Conservation (phyloP, 2,113 vertebrate genomes). For the Apodemus sylvaticus region DNA sequence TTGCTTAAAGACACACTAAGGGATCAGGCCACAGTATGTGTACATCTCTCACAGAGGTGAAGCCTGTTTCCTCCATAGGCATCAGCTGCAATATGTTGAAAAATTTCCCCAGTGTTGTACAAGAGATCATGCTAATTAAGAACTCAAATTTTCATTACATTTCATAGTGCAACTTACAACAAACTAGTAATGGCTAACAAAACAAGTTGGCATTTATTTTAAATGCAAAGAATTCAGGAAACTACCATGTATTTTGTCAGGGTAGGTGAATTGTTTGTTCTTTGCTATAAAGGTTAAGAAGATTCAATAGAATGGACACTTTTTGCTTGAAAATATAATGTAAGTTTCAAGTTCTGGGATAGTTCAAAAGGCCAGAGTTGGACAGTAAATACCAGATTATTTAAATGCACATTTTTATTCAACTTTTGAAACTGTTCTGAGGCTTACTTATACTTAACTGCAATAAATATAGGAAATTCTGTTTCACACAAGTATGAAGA, state of each 20-base stretch:
- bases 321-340: slow-evolving; percentile 65
- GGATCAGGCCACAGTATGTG: slow-evolving; percentile 42
- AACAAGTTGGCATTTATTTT: slow-evolving; percentile 76
- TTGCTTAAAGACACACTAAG: slow-evolving; percentile 71
- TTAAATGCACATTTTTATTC: slow-evolving; percentile 78
- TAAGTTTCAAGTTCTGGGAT: slow-evolving; percentile 33
- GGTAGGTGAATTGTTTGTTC: slow-evolving; percentile 75
- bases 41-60: slow-evolving; percentile 68
- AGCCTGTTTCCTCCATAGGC: slow-evolving; percentile 77
- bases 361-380: slow-evolving; percentile 72
- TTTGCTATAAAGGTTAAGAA: slow-evolving; percentile 70
- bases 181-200: slow-evolving; percentile 74
- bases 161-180: slow-evolving; percentile 74
- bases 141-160: slow-evolving; percentile 70
- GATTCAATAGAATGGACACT: slow-evolving; percentile 71
- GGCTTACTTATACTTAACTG: slow-evolving; percentile 75
- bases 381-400: slow-evolving; percentile 76
- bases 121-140: slow-evolving; percentile 77
- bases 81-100: slow-evolving; percentile 78
- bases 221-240: slow-evolving; percentile 68
- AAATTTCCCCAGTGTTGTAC: slow-evolving; percentile 51
- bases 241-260: slow-evolving; percentile 74
- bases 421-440: slow-evolving; percentile 77
- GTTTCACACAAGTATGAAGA: slow-evolving; percentile 60
- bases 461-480: slow-evolving; percentile 75